A percentile compares a stretch with the other conserved stretches of the same genome.
Evolutionary conservation across 2,888 invertebrate genomes (phyloP).

Genomic region (Caenorhabditis zanzibari): DNA sequence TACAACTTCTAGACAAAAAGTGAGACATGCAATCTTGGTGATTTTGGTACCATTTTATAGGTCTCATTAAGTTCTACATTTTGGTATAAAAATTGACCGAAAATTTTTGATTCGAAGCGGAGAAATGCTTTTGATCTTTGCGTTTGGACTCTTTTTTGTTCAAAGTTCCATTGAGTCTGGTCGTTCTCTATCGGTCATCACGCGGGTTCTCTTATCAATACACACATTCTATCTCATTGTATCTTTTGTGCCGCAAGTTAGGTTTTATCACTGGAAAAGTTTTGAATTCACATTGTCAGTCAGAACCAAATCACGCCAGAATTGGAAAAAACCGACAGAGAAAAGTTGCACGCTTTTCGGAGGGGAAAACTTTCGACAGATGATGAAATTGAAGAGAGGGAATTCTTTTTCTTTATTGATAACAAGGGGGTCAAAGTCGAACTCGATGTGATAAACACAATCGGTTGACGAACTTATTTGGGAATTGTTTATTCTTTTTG

Average conservation of each 20-base stretch:
- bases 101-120: too few species aligned
- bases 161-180: slow-evolving; percentile 27
- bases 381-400: slow-evolving; percentile 7
- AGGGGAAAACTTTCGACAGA: slow-evolving; percentile 20
- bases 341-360: slow-evolving; percentile 10
- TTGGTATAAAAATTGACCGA: too few species aligned
- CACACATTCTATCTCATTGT: slow-evolving; percentile 44
- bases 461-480: not conserved
- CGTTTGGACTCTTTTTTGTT: not conserved
- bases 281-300: slow-evolving; percentile 26
- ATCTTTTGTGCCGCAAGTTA: slow-evolving; percentile 31
- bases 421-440: slow-evolving; percentile 9
- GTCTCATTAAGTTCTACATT: too few species aligned
- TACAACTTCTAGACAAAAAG: too few species aligned
- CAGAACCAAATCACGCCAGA: slow-evolving; percentile 50
- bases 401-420: slow-evolving; percentile 1
- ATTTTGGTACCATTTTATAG: too few species aligned
- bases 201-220: slow-evolving; percentile 40
- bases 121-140: slow-evolving; percentile 15
- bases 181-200: slow-evolving; percentile 27
- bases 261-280: slow-evolving; percentile 28
- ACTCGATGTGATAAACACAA: not conserved
- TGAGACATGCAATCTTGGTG: too few species aligned
- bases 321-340: slow-evolving; percentile 10
- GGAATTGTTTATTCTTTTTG: not conserved